These are phyloP conservation scores for Helleia helle DNA, from an alignment of 2,888 invertebrate genomes.

Conservation along the genomic window DNA sequence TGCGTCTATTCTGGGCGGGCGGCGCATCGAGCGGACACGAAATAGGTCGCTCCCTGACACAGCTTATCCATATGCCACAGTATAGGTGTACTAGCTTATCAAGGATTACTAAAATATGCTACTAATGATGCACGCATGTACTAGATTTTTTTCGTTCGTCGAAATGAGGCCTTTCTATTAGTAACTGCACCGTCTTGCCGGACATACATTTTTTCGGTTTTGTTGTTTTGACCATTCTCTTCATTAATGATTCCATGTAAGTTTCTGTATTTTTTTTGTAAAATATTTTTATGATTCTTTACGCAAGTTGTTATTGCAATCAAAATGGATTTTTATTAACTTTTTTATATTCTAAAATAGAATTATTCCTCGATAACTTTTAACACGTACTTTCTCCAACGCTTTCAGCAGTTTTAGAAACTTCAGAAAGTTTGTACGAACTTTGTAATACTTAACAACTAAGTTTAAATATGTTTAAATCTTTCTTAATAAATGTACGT, in stretches of 20 bases:
- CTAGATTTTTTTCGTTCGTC: constrained; percentile 14
- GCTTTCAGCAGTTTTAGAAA: too few relatives aligned
- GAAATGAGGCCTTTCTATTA: background rate
- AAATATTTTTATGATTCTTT: too few relatives aligned
- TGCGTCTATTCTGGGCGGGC: constrained; percentile 66
- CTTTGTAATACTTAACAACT: too few relatives aligned
- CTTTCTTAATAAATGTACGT: too few relatives aligned
- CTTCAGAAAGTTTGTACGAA: too few relatives aligned
- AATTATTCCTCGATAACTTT: too few relatives aligned
- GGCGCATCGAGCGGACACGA: constrained; percentile 56
- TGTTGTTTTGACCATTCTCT: background rate
- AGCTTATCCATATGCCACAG: constrained; percentile 27
- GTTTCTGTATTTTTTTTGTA: background rate
- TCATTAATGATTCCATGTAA: background rate
- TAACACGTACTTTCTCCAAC: too few relatives aligned
- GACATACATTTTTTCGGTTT: background rate
- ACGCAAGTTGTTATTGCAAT: too few relatives aligned
- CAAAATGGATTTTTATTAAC: too few relatives aligned
- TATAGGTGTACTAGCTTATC: background rate
- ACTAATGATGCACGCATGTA: constrained; percentile 15
- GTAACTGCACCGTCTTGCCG: background rate
- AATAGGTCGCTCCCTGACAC: constrained; percentile 53
- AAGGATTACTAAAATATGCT: constrained; percentile 12
- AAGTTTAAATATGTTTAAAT: too few relatives aligned
- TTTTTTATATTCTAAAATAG: too few relatives aligned